A percentile compares a stretch with the other conserved stretches of the same genome.
Evolutionary conservation across 2,113 vertebrate species (phyloP).

Genomic region (Corythoichthys haematopterus): DNA sequence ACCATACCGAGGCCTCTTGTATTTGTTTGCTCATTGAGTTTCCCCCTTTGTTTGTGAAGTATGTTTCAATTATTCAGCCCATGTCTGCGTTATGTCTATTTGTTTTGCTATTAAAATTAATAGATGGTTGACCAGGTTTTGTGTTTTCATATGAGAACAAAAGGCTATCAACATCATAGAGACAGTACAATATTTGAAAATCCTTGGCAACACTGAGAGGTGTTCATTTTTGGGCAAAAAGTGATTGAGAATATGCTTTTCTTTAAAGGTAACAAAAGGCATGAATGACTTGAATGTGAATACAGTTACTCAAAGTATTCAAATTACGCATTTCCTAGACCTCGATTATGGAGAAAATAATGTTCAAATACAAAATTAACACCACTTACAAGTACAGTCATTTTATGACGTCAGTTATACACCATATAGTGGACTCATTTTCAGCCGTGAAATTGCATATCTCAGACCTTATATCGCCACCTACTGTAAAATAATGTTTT

Average conservation of each 20-base stretch:
- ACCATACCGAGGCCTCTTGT: conserved; percentile 17
- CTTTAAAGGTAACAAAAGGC: not conserved
- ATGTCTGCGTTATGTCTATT: not conserved
- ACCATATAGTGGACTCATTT: too few species aligned
- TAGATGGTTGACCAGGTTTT: not conserved
- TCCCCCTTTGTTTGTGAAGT: not conserved
- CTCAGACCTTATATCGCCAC: too few species aligned
- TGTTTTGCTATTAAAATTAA: not conserved
- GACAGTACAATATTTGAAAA: not conserved
- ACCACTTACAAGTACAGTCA: too few species aligned
- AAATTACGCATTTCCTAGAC: too few species aligned
- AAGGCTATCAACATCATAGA: not conserved
- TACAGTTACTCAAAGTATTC: too few species aligned
- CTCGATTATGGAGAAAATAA: too few species aligned
- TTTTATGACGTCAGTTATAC: too few species aligned
- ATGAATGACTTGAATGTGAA: too few species aligned
- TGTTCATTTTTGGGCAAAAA: not conserved
- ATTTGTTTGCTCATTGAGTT: conserved; percentile 14
- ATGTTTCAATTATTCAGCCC: not conserved
- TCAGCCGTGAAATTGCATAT: too few species aligned
- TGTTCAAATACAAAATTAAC: too few species aligned
- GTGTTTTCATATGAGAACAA: not conserved
- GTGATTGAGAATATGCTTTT: not conserved
- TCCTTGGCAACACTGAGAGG: not conserved
- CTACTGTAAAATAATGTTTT: too few species aligned